These are phyloP conservation scores for Chelonus formosanus DNA, from an alignment of 2,888 invertebrate genomes.

Conservation along the genomic window DNA sequence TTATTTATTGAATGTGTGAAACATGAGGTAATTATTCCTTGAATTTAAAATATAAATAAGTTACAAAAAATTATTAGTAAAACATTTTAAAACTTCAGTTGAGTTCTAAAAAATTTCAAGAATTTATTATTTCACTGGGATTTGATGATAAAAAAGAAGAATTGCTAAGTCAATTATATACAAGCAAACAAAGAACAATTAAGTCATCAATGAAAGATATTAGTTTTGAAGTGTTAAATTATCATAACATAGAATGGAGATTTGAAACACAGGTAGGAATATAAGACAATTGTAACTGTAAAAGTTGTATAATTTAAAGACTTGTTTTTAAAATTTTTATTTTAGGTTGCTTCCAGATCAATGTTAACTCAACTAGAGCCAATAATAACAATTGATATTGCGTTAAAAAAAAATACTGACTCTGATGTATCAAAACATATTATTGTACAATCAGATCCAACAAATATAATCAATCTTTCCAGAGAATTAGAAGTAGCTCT, in stretches of 20 bases:
- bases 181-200: slow-evolving; percentile 69
- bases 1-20: slow-evolving; percentile 77
- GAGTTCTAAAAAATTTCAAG: slow-evolving; percentile 65
- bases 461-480: slow-evolving; percentile 68
- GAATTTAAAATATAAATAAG: too few relatives aligned
- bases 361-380: slow-evolving; percentile 70
- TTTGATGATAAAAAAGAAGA: slow-evolving; percentile 72
- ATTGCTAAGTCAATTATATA: slow-evolving; percentile 71
- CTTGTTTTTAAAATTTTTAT: slow-evolving; percentile 24
- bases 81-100: slow-evolving; percentile 58
- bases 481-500: slow-evolving; percentile 69
- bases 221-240: slow-evolving; percentile 65
- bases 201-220: slow-evolving; percentile 67
- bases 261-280: slow-evolving; percentile 70
- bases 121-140: slow-evolving; percentile 67
- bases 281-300: not conserved
- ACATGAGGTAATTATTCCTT: slow-evolving; percentile 64
- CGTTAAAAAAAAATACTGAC: slow-evolving; percentile 61
- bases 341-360: slow-evolving; percentile 70
- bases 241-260: slow-evolving; percentile 73
- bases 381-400: slow-evolving; percentile 70
- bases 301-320: slow-evolving; percentile 9
- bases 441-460: slow-evolving; percentile 68
- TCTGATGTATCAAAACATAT: slow-evolving; percentile 51
- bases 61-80: too few relatives aligned